phyloP scores from a whole-genome alignment of 2,113 vertebrate genomes.

The Dipodomys spectabilis region DNA sequence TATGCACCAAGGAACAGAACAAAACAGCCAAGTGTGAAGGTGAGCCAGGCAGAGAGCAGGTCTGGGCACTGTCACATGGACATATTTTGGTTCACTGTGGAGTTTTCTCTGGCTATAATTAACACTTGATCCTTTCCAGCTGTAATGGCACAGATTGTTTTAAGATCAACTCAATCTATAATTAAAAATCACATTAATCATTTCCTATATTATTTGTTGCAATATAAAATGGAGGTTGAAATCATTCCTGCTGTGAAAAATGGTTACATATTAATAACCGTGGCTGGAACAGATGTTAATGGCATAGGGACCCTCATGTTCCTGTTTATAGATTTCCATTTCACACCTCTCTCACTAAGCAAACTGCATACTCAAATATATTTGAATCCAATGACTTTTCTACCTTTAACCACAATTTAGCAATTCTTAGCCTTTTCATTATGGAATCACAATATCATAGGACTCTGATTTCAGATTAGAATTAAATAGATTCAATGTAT shows the following conservation, averaged over 20 bases:
- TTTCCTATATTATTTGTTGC: conserved; percentile 72
- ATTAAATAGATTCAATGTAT: background rate
- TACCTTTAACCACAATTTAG: background rate
- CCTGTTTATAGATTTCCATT: conserved; percentile 27
- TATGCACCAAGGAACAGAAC: background rate
- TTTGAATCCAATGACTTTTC: background rate
- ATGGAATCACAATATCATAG: background rate
- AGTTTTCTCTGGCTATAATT: conserved; percentile 65
- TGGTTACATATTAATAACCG: conserved; percentile 43
- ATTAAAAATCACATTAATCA: conserved; percentile 80
- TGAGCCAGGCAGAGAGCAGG: conserved; percentile 1
- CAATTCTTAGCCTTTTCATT: background rate
- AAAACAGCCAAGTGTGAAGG: conserved; percentile 66
- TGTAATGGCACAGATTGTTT: conserved; percentile 68
- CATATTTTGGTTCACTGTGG: background rate
- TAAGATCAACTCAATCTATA: conserved; percentile 70
- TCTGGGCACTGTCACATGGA: background rate
- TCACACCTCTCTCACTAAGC: background rate
- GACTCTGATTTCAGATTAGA: background rate
- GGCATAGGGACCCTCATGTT: conserved; percentile 19
- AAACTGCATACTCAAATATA: background rate
- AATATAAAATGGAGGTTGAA: conserved; percentile 57
- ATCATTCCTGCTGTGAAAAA: conserved; percentile 49
- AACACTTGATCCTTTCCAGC: conserved; percentile 67
- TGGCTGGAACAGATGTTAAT: conserved; percentile 32